Evolutionary conservation across 1,140 invertebrate genomes (phyloP).

Genomic region (Rhyzopertha dominica): DNA sequence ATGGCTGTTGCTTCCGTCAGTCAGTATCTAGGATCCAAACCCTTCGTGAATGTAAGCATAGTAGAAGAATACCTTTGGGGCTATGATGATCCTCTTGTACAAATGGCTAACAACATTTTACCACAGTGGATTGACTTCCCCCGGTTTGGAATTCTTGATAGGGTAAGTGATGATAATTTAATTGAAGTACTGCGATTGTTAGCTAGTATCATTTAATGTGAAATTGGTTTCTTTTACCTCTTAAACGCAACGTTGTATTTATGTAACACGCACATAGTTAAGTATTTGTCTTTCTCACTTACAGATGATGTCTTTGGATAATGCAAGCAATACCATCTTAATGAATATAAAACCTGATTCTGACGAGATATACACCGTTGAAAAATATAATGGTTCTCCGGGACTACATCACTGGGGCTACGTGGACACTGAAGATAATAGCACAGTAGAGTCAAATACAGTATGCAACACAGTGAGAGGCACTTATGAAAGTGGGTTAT

Average conservation of each 20-base stretch:
- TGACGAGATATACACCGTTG: conserved; percentile 48
- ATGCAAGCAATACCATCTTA: conserved; percentile 31
- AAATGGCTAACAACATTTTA: conserved; percentile 60
- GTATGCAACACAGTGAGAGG: conserved; percentile 56
- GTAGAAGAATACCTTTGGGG: conserved; percentile 81
- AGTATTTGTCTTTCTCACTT: conserved; percentile 12
- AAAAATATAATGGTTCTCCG: conserved; percentile 54
- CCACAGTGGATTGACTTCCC: conserved; percentile 69
- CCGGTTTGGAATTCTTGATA: conserved; percentile 74
- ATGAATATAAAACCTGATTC: conserved; percentile 36
- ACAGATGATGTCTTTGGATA: conserved; percentile 39
- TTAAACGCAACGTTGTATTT: neutral
- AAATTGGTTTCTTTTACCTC: neutral
- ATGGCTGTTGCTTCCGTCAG: conserved; percentile 59
- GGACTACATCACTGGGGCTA: conserved; percentile 59
- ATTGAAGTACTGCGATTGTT: neutral
- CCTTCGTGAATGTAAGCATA: conserved; percentile 64
- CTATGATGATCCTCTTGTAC: conserved; percentile 71
- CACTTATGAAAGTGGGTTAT: conserved; percentile 57
- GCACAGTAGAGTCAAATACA: conserved; percentile 40
- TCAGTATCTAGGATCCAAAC: conserved; percentile 56
- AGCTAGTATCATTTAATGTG: neutral
- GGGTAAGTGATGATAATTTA: conserved; percentile 55
- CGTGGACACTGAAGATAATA: conserved; percentile 31
- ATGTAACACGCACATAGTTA: neutral